phyloP scores from a whole-genome alignment of 2,797 vertebrate genomes.

The Mormyrops boulengeri region DNA sequence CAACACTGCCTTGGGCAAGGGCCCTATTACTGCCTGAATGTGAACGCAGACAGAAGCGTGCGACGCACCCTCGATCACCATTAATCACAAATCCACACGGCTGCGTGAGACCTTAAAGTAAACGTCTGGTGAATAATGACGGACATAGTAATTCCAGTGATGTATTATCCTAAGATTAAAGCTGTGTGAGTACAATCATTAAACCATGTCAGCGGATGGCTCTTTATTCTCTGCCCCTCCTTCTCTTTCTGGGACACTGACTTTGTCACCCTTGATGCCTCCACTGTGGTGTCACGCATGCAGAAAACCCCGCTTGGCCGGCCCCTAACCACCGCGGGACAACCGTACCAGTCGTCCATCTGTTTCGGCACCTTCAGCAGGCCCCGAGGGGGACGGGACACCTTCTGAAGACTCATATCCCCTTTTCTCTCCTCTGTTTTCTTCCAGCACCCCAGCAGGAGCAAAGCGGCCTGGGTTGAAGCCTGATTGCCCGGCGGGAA shows the following conservation, averaged over 20 bases:
- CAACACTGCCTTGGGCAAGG: neutral
- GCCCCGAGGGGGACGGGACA: neutral
- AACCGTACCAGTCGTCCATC: neutral
- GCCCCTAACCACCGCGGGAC: neutral
- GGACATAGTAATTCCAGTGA: neutral
- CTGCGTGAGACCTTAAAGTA: neutral
- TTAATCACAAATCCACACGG: neutral
- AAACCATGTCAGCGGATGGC: conserved; percentile 15
- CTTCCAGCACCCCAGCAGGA: conserved; percentile 40
- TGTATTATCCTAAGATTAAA: conserved; percentile 17
- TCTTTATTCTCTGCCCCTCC: neutral
- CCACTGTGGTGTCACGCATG: neutral
- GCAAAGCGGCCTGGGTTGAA: conserved; percentile 36
- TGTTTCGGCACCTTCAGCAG: neutral
- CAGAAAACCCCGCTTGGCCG: neutral
- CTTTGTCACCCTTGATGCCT: conserved; percentile 18
- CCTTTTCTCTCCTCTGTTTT: neutral
- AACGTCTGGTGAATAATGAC: neutral
- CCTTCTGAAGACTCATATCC: neutral
- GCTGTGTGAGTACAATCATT: conserved; percentile 11
- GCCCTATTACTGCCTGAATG: conserved; percentile 39
- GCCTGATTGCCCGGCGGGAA: neutral
- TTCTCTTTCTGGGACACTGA: neutral
- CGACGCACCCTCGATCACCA: neutral
- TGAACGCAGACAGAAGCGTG: neutral